These are phyloP conservation scores for Halcyon senegalensis DNA, from an alignment of 2,113 vertebrate species.

Conservation along the genomic window DNA sequence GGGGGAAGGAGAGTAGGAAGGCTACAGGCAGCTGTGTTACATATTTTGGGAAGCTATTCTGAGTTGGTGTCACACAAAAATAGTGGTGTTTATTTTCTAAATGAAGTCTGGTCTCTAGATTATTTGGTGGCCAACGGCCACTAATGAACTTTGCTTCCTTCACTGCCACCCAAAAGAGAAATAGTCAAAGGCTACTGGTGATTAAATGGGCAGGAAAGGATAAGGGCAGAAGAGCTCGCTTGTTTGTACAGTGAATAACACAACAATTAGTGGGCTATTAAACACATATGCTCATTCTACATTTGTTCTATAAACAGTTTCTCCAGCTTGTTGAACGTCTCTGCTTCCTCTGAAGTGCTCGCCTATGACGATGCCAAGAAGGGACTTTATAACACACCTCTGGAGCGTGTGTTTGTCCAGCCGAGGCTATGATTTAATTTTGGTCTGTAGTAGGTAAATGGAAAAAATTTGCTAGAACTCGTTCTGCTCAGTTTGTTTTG, in stretches of 20 bases:
- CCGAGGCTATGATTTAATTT: not conserved
- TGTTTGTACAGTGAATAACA: slow-evolving; percentile 65
- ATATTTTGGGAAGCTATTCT: slow-evolving; percentile 55
- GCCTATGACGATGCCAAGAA: not conserved
- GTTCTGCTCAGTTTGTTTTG: not conserved
- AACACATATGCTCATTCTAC: slow-evolving; percentile 43
- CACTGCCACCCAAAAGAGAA: slow-evolving; percentile 49
- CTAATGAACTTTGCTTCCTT: slow-evolving; percentile 68
- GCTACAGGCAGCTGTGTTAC: slow-evolving; percentile 37
- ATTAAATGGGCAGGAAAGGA: slow-evolving; percentile 65
- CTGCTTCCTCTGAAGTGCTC: not conserved
- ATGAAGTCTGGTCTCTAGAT: slow-evolving; percentile 8
- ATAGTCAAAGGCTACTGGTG: slow-evolving; percentile 55
- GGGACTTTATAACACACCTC: not conserved
- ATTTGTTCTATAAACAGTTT: slow-evolving; percentile 29
- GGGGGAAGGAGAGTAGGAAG: not conserved
- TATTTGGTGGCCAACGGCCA: slow-evolving; percentile 27
- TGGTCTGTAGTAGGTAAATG: not conserved
- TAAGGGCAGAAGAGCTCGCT: slow-evolving; percentile 56
- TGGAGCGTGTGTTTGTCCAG: not conserved
- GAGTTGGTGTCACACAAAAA: not conserved
- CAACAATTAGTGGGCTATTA: slow-evolving; percentile 64
- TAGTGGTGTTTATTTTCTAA: slow-evolving; percentile 54
- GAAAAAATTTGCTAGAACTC: not conserved
- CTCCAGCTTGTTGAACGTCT: not conserved